These are phyloP conservation scores for Nansenia antarctica DNA, from an alignment of 2,113 vertebrate genomes.

Conservation along the genomic window DNA sequence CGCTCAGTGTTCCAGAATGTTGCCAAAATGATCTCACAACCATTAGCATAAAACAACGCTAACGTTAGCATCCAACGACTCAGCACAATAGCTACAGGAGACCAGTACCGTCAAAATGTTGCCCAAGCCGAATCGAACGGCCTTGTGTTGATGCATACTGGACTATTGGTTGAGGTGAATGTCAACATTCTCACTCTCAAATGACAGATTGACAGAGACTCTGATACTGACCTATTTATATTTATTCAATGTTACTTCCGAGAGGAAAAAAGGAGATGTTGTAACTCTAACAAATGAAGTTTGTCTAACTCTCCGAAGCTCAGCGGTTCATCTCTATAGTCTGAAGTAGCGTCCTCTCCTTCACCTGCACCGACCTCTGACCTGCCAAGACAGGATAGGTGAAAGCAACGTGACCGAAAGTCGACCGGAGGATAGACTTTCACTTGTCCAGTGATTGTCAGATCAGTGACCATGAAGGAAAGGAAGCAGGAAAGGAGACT, in stretches of 20 bases:
- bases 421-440: neutral
- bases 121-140: too few relatives aligned
- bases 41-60: constrained; percentile 21
- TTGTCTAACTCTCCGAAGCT: too few relatives aligned
- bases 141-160: constrained; percentile 10
- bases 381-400: too few relatives aligned
- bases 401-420: neutral
- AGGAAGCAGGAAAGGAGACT: neutral
- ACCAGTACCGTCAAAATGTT: neutral
- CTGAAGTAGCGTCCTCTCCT: neutral
- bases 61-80: too few relatives aligned
- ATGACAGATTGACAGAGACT: too few relatives aligned
- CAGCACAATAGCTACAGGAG: neutral
- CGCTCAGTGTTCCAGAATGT: constrained; percentile 48
- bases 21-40: constrained; percentile 61
- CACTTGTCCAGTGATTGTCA: neutral
- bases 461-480: neutral
- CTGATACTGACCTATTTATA: neutral
- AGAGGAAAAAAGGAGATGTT: too few relatives aligned
- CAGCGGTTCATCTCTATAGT: neutral
- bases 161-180: constrained; percentile 6
- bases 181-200: constrained; percentile 5
- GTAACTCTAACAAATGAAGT: too few relatives aligned
- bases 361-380: neutral
- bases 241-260: neutral